Conservation (phyloP, 1,140 invertebrate genomes). For the Neelides sp. region DNA sequence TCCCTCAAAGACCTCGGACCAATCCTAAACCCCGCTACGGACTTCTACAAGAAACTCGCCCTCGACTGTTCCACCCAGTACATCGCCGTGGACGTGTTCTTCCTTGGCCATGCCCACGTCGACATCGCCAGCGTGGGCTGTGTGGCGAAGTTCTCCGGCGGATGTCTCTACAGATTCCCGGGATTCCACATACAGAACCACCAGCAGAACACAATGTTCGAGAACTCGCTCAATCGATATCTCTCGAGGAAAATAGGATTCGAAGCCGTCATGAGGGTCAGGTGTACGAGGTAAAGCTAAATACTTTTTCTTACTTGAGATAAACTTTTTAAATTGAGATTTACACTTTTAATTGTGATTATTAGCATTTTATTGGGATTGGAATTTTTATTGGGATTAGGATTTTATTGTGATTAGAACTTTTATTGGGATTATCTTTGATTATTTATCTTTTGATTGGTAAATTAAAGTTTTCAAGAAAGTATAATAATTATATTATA, state of each 20-base stretch:
- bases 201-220: constrained; percentile 57
- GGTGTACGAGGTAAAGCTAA: constrained; percentile 80
- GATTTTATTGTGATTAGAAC: too few relatives aligned
- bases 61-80: constrained; percentile 93
- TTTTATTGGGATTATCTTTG: too few relatives aligned
- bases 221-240: constrained; percentile 71
- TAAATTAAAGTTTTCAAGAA: too few relatives aligned
- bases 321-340: too few relatives aligned
- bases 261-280: constrained; percentile 94
- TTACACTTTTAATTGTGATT: too few relatives aligned
- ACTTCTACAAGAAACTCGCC: constrained; percentile 95
- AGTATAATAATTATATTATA: too few relatives aligned
- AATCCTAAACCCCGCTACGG: constrained; percentile 79
- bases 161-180: constrained; percentile 85
- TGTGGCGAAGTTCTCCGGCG: constrained; percentile 89
- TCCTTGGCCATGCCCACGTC: constrained; percentile 71
- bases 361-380: too few relatives aligned
- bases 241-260: constrained; percentile 94
- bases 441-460: too few relatives aligned
- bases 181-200: constrained; percentile 62
- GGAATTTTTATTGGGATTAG: too few relatives aligned
- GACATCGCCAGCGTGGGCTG: constrained; percentile 88
- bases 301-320: too few relatives aligned
- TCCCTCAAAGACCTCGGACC: constrained; percentile 31
- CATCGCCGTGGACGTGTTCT: constrained; percentile 88